phyloP scores from a whole-genome alignment of 2,113 vertebrate genomes.

The Clupea harengus region DNA sequence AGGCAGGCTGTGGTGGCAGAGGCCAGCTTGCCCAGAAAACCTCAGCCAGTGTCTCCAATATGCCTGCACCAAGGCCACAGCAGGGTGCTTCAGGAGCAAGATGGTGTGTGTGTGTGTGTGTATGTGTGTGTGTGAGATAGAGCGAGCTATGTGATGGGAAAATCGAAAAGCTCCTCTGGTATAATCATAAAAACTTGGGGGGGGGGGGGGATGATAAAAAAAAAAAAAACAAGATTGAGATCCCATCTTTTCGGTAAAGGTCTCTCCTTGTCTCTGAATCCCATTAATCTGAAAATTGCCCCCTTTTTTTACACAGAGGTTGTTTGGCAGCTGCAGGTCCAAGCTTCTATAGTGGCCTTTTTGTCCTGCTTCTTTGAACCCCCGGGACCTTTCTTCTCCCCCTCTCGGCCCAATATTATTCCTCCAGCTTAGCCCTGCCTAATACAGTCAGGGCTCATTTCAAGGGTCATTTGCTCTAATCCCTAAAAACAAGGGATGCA shows the following conservation, averaged over 20 bases:
- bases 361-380: constrained; percentile 72
- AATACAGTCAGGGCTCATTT: constrained; percentile 69
- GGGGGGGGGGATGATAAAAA: too few species aligned
- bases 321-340: constrained; percentile 63
- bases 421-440: constrained; percentile 56
- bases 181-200: constrained; percentile 55
- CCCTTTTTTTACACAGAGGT: constrained; percentile 42
- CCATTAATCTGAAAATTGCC: constrained; percentile 77
- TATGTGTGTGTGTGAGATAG: constrained; percentile 30
- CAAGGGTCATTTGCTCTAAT: constrained; percentile 72
- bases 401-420: constrained; percentile 58
- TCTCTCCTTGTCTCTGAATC: constrained; percentile 56
- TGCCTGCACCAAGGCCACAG: constrained; percentile 56
- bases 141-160: constrained; percentile 35
- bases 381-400: constrained; percentile 53
- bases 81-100: constrained; percentile 40
- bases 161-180: constrained; percentile 22
- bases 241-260: constrained; percentile 50
- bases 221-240: background rate
- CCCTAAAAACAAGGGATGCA: constrained; percentile 65
- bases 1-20: constrained; percentile 37
- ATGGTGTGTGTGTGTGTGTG: constrained; percentile 13
- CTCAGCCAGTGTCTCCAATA: constrained; percentile 43
- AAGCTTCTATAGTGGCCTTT: constrained; percentile 66
- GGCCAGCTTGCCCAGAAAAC: constrained; percentile 53